Conservation (phyloP, 2,888 invertebrate species). For the Limenitis camilla region DNA sequence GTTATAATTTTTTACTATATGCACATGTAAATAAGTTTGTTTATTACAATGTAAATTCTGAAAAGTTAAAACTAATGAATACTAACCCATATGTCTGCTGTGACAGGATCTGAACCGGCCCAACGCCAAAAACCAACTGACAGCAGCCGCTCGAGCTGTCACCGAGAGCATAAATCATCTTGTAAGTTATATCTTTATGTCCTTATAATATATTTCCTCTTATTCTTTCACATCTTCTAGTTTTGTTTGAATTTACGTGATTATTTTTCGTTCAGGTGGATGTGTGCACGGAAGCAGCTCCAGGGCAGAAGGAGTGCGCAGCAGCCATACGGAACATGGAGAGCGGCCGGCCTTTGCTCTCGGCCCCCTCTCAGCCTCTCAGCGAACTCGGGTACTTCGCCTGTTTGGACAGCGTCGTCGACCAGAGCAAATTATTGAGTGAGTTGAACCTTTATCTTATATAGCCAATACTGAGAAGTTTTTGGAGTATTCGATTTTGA, state of each 20-base stretch:
- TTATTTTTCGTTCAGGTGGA: constrained; percentile 62
- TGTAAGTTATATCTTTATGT: constrained; percentile 63
- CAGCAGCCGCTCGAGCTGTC: constrained; percentile 90
- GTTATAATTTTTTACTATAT: background rate
- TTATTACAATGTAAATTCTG: background rate
- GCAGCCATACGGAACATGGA: constrained; percentile 95
- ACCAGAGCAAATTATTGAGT: constrained; percentile 87
- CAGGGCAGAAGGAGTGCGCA: constrained; percentile 97
- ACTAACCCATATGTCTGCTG: constrained; percentile 1
- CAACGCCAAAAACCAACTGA: constrained; percentile 91
- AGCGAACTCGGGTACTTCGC: constrained; percentile 94
- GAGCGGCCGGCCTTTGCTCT: constrained; percentile 86
- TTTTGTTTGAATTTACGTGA: background rate
- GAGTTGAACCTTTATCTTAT: constrained; percentile 30
- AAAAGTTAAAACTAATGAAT: no score
- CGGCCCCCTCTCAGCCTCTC: constrained; percentile 90
- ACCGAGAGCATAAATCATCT: constrained; percentile 94
- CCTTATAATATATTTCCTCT: background rate
- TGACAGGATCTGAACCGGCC: constrained; percentile 87
- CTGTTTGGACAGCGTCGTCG: constrained; percentile 92
- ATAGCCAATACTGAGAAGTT: background rate
- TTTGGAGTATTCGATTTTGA: no score
- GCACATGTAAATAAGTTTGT: background rate
- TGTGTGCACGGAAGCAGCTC: constrained; percentile 90
- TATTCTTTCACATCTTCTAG: background rate